Evolutionary conservation across 2,888 invertebrate species (phyloP).

Genomic region (Podotricha telesiphe): DNA sequence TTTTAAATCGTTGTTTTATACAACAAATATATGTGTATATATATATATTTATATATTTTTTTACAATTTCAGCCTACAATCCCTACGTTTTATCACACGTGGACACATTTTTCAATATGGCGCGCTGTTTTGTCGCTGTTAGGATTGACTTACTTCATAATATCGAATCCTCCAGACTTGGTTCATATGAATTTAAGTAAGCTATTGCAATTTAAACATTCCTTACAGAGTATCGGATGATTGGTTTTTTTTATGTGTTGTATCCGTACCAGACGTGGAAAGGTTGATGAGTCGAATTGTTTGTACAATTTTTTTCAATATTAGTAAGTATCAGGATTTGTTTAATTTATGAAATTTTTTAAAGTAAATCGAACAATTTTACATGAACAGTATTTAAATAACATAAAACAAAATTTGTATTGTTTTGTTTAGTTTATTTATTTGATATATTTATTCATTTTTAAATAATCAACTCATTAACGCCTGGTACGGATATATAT

Average conservation of each 20-base stretch:
- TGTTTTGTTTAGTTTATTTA: no score
- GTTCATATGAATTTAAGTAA: conserved; percentile 79
- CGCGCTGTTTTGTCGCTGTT: conserved; percentile 83
- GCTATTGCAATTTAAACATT: conserved; percentile 73
- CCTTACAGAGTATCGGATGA: conserved; percentile 79
- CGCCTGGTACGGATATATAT: no score
- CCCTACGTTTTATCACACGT: conserved; percentile 80
- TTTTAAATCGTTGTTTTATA: no score
- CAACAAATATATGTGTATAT: background rate
- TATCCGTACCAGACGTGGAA: background rate
- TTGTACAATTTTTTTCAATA: no score
- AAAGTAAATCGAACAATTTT: no score
- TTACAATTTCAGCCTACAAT: conserved; percentile 74
- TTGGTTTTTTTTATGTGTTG: background rate
- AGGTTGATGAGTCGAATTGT: no score
- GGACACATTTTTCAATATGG: conserved; percentile 86
- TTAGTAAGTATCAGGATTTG: no score
- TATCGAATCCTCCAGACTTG: conserved; percentile 80
- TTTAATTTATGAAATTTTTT: no score
- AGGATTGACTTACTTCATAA: conserved; percentile 82
- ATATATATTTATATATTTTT: background rate
- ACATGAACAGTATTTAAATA: no score
- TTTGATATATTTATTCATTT: no score
- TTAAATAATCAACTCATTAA: no score
- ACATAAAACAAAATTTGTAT: no score